These are phyloP conservation scores for Tympanuchus pallidicinctus DNA, from an alignment of 2,113 vertebrate genomes.

Conservation along the genomic window DNA sequence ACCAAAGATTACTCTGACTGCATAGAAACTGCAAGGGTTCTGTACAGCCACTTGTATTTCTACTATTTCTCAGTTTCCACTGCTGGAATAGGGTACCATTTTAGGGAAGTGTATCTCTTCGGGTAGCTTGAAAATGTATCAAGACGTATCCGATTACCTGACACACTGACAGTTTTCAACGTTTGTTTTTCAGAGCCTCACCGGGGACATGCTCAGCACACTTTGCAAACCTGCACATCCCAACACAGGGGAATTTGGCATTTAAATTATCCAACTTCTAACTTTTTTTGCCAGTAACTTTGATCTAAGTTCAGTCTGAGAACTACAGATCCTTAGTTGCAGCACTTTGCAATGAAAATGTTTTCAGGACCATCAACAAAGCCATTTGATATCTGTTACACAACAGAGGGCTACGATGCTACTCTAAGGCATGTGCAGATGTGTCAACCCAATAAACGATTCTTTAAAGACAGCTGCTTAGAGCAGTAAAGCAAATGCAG, in stretches of 20 bases:
- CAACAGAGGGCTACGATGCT: rapidly evolving
- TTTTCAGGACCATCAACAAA: neutral
- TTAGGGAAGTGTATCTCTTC: neutral
- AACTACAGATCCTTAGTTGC: neutral
- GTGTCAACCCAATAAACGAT: neutral
- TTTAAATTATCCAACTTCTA: neutral
- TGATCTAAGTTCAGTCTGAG: neutral
- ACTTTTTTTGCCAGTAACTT: neutral
- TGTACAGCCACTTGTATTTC: neutral
- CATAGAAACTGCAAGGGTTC: neutral
- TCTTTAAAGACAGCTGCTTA: neutral
- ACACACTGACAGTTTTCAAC: neutral
- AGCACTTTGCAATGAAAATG: neutral
- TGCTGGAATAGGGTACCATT: neutral
- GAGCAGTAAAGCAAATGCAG: neutral
- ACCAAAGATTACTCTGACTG: neutral
- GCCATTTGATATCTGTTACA: neutral
- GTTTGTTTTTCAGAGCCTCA: neutral
- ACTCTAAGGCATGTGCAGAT: neutral
- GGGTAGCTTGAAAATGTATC: neutral
- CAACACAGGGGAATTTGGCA: neutral
- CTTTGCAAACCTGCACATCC: neutral
- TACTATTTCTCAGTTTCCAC: neutral
- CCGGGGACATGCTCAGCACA: neutral
- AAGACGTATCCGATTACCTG: neutral